Percentiles rank a stretch among this genome's conserved stretches.
These are phyloP conservation scores for Phenganax subtilis DNA, from an alignment of 92 coral and sea anemone genomes.

Conservation along the genomic window DNA sequence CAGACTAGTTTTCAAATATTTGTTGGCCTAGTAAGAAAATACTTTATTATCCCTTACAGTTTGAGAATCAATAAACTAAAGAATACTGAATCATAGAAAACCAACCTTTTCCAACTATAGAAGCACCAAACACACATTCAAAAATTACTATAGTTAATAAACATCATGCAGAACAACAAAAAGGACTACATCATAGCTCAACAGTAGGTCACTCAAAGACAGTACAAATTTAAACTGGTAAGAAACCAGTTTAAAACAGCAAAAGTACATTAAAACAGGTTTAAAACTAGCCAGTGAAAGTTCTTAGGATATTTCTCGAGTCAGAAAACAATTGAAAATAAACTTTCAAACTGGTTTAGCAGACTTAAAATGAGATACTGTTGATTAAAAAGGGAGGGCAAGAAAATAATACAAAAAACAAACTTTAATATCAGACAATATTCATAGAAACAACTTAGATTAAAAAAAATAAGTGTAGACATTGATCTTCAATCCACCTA, in stretches of 20 bases:
- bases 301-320: no score
- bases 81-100: no score
- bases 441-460: constrained; percentile 10
- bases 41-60: no score
- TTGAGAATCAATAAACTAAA: no score
- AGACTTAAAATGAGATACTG: constrained; percentile 26
- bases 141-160: neutral
- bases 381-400: neutral
- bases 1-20: no score
- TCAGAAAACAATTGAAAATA: neutral
- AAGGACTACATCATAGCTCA: neutral
- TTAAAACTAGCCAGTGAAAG: neutral
- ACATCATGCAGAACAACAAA: neutral
- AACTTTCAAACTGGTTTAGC: constrained; percentile 10
- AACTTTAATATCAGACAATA: constrained; percentile 10
- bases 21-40: no score
- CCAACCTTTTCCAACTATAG: no score
- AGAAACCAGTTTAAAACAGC: neutral
- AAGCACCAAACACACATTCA: neutral
- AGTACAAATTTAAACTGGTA: constrained; percentile 14
- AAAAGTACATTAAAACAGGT: neutral
- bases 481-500: constrained; percentile 11
- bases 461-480: neutral
- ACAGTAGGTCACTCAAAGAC: constrained; percentile 38
- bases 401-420: constrained; percentile 6